These are phyloP conservation scores for Penaeus indicus DNA, from an alignment of 1,140 invertebrate genomes.

Conservation along the genomic window DNA sequence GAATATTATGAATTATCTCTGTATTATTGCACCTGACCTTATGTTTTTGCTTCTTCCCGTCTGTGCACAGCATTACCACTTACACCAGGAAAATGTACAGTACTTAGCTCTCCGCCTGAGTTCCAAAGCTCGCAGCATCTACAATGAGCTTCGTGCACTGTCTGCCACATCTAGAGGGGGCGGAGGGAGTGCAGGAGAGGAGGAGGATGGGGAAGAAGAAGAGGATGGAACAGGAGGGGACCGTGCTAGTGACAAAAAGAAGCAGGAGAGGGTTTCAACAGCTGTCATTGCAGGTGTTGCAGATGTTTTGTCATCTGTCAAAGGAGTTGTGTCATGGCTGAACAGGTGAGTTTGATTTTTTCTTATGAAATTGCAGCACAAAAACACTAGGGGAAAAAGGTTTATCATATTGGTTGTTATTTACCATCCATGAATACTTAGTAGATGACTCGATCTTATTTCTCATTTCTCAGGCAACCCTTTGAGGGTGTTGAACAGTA, in stretches of 20 bases:
- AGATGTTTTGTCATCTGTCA: constrained; percentile 85
- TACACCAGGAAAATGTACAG: constrained; percentile 91
- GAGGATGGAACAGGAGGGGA: constrained; percentile 33
- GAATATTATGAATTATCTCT: not conserved
- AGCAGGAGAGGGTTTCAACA: constrained; percentile 70
- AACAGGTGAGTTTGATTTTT: constrained; percentile 75
- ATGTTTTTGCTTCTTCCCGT: constrained; percentile 44
- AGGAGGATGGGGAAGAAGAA: constrained; percentile 49
- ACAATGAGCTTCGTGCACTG: constrained; percentile 75
- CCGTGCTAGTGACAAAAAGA: constrained; percentile 73
- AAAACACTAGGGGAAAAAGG: not conserved
- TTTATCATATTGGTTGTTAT: too few species aligned
- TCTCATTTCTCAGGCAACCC: constrained; percentile 69
- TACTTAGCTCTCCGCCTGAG: constrained; percentile 86
- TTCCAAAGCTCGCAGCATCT: constrained; percentile 84
- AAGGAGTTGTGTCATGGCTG: constrained; percentile 88
- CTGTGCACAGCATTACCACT: constrained; percentile 84
- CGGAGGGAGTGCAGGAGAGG: constrained; percentile 51
- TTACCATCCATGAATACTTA: too few species aligned
- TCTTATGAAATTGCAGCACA: not conserved
- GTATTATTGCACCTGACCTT: not conserved
- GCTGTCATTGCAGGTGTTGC: constrained; percentile 75
- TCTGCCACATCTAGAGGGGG: not conserved
- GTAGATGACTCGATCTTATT: not conserved
- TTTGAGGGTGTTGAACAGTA: constrained; percentile 81